Percentiles rank a stretch among this genome's conserved stretches.
Evolutionary conservation across 2,888 invertebrate species (phyloP).

Genomic region (Sicus ferrugineus): DNA sequence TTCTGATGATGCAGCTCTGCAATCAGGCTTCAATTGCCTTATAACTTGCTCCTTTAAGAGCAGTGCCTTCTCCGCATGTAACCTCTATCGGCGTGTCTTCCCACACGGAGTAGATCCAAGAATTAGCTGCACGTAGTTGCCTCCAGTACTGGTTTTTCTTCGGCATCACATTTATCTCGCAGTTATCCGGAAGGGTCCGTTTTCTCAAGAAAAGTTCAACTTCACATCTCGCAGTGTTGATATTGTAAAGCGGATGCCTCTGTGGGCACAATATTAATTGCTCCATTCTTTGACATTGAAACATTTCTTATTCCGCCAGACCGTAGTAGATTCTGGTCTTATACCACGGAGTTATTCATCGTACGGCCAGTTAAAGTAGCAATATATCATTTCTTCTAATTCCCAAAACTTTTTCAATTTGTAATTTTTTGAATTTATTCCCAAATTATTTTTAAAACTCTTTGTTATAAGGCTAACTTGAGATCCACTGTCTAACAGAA

Average conservation of each 20-base stretch:
- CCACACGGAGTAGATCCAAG: not conserved
- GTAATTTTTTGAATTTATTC: no score
- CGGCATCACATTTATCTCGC: not conserved
- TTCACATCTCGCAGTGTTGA: constrained; percentile 1
- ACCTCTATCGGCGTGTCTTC: constrained; percentile 1
- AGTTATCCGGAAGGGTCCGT: not conserved
- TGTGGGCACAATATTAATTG: not conserved
- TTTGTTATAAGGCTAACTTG: no score
- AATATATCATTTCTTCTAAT: no score
- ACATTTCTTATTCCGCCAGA: not conserved
- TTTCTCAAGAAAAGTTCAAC: constrained; percentile 1
- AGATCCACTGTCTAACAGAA: no score
- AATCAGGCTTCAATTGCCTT: constrained; percentile 3
- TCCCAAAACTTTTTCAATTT: no score
- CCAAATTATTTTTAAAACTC: no score
- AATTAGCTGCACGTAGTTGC: constrained; percentile 1
- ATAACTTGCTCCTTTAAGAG: not conserved
- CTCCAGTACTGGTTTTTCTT: constrained; percentile 2
- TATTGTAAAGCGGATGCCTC: not conserved
- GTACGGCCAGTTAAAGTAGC: not conserved
- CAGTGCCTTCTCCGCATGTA: constrained; percentile 4
- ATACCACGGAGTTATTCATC: no score
- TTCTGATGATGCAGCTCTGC: no score
- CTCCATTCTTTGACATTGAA: not conserved
- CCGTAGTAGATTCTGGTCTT: not conserved